Conservation (phyloP, 2,113 vertebrate species). For the Callipepla squamata region DNA sequence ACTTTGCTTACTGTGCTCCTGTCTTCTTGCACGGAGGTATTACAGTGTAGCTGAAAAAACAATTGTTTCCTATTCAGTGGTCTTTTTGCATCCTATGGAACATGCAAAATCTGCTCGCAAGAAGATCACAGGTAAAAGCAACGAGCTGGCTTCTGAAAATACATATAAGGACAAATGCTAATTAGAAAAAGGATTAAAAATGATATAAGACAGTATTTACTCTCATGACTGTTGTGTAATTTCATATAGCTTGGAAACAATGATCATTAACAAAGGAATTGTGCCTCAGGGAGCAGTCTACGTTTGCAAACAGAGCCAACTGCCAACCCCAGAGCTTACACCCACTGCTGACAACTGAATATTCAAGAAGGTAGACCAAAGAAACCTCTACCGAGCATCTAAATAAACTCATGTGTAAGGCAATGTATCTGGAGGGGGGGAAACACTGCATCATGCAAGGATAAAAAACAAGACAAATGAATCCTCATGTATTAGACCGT, state of each 20-base stretch:
- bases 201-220: neutral
- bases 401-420: neutral
- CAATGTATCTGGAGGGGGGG: neutral
- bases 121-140: neutral
- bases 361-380: neutral
- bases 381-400: neutral
- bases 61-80: neutral
- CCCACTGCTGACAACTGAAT: neutral
- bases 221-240: neutral
- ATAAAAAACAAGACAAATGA: neutral
- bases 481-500: neutral
- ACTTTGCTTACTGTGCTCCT: conserved; percentile 1
- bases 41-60: conserved; percentile 24
- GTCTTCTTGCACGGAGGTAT: conserved; percentile 15
- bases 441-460: neutral
- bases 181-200: conserved; percentile 11
- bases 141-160: neutral
- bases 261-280: conserved; percentile 12
- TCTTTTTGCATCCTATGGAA: conserved; percentile 8
- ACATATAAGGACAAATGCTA: neutral
- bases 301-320: neutral
- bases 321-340: conserved; percentile 1
- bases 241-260: neutral
- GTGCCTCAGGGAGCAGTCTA: neutral
- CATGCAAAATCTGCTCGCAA: neutral